A percentile compares a stretch with the other conserved stretches of the same genome.
phyloP scores from a whole-genome alignment of 2,888 invertebrate genomes.

The Parnassius mnemosyne region DNA sequence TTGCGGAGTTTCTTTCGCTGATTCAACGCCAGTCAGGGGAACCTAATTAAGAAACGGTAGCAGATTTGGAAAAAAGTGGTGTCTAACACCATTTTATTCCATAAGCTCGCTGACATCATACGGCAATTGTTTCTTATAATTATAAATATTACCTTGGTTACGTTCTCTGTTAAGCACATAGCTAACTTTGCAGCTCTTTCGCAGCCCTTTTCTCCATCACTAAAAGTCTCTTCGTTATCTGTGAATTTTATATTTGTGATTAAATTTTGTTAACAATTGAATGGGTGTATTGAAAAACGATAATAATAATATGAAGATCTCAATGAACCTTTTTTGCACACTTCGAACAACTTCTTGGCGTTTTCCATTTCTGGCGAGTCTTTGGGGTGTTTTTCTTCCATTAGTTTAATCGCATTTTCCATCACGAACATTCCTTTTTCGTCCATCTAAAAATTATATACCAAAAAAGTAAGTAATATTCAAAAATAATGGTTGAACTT shows the following conservation, averaged over 20 bases:
- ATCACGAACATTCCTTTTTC: slow-evolving; percentile 62
- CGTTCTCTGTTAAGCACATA: slow-evolving; percentile 58
- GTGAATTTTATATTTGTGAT: slow-evolving; percentile 23
- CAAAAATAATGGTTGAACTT: no score
- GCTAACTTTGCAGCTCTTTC: slow-evolving; percentile 59
- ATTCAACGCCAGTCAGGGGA: no score
- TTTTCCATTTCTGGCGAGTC: slow-evolving; percentile 50
- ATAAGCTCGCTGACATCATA: not conserved
- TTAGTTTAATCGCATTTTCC: slow-evolving; percentile 47
- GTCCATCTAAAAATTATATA: slow-evolving; percentile 49
- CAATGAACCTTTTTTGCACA: slow-evolving; percentile 60
- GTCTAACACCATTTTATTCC: no score
- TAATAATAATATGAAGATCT: not conserved
- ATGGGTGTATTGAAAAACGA: no score
- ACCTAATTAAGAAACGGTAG: no score
- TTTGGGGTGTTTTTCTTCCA: slow-evolving; percentile 51
- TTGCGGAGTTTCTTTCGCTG: no score
- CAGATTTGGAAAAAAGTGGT: no score
- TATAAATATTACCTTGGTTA: slow-evolving; percentile 47
- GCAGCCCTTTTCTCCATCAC: slow-evolving; percentile 62
- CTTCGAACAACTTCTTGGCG: slow-evolving; percentile 55
- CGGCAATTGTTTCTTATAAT: not conserved
- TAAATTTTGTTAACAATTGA: not conserved
- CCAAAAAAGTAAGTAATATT: no score
- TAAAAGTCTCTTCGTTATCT: slow-evolving; percentile 61